Conservation (phyloP, 2,797 vertebrate genomes). For the Leucoraja ocellata region DNA sequence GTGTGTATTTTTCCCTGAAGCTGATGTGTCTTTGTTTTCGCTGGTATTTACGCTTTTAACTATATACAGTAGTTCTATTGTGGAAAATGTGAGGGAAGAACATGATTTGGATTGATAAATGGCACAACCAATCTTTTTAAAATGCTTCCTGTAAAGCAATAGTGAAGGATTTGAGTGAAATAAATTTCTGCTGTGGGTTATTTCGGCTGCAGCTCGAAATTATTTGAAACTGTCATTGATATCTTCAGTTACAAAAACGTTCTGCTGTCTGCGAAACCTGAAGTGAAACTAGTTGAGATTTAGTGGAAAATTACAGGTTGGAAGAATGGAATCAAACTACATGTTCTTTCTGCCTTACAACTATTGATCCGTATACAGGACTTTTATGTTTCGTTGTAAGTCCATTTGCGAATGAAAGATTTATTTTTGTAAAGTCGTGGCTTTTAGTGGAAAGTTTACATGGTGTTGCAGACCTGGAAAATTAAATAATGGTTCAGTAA, state of each 20-base stretch:
- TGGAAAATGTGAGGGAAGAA: not conserved
- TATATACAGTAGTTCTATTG: slow-evolving; percentile 5
- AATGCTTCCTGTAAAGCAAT: not conserved
- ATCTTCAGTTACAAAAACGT: not conserved
- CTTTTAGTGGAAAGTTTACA: not conserved
- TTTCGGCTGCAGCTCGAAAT: not conserved
- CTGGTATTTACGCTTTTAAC: too few species aligned
- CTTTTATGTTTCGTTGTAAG: not conserved
- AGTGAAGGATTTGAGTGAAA: not conserved
- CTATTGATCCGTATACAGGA: too few species aligned
- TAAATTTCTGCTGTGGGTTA: not conserved
- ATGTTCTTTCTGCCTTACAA: not conserved
- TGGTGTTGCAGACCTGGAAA: not conserved
- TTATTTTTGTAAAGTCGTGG: not conserved
- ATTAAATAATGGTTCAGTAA: not conserved
- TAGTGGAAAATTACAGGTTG: not conserved
- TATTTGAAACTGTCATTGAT: not conserved
- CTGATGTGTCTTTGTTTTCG: not conserved
- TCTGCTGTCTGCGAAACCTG: not conserved
- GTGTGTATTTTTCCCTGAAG: not conserved
- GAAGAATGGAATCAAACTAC: not conserved
- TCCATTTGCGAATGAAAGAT: not conserved
- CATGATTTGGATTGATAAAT: not conserved
- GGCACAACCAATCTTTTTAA: not conserved
- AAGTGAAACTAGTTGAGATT: not conserved